Evolutionary conservation across 2,888 invertebrate genomes (phyloP).

Genomic region (Marronus borbonicus): DNA sequence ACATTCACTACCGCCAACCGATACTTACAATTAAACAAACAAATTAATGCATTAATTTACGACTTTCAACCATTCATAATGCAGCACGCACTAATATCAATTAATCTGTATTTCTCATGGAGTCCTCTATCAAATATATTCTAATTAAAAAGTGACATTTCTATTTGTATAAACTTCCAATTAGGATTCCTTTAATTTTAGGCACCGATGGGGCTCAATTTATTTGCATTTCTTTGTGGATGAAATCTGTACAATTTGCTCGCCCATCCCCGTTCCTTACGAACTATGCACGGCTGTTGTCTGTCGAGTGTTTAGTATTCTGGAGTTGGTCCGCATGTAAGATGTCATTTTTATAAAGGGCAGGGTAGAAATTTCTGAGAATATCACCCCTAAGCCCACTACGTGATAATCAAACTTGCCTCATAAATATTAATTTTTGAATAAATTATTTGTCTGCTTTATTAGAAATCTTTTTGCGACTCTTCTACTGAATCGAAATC

Average conservation of each 20-base stretch:
- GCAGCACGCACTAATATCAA: no score
- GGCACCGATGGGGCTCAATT: constrained; percentile 4
- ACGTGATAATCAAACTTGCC: constrained; percentile 46
- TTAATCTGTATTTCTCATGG: no score
- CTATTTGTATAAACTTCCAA: constrained; percentile 9
- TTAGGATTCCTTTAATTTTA: constrained; percentile 31
- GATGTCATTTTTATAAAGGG: constrained; percentile 45
- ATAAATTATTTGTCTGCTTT: constrained; percentile 44
- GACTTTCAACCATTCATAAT: no score
- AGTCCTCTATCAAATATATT: no score
- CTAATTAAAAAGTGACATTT: no score
- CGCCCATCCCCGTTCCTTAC: constrained; percentile 6
- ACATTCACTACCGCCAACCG: no score
- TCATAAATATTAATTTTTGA: constrained; percentile 47
- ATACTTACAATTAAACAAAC: no score
- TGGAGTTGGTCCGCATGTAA: constrained; percentile 36
- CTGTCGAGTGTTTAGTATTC: constrained; percentile 40
- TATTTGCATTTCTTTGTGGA: constrained; percentile 42
- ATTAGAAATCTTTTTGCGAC: constrained; percentile 41
- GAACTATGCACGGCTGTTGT: constrained; percentile 42
- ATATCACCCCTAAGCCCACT: constrained; percentile 35
- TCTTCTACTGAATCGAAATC: constrained; percentile 34
- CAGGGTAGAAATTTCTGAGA: constrained; percentile 30
- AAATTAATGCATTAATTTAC: no score
- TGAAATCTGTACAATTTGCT: constrained; percentile 36